A percentile compares a stretch with the other conserved stretches of the same genome.
Evolutionary conservation across 2,888 invertebrate species (phyloP).

Genomic region (Sinopyrophorus schimmeli): DNA sequence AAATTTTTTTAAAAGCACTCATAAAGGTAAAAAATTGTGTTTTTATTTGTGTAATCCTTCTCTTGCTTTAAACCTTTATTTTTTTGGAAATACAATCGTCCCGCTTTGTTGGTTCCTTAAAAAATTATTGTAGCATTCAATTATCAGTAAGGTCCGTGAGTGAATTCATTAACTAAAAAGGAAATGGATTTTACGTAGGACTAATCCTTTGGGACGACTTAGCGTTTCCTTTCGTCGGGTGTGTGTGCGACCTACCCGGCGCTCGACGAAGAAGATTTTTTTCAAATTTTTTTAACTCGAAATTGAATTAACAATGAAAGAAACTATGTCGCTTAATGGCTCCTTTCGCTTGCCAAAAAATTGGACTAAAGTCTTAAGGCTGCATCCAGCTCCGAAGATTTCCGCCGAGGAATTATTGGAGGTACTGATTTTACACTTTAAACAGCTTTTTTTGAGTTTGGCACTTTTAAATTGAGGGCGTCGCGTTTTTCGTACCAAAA

Average conservation of each 20-base stretch:
- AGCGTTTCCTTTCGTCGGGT: not conserved
- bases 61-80: too few species aligned
- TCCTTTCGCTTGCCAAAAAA: slow-evolving; percentile 53
- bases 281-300: not conserved
- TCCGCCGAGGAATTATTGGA: slow-evolving; percentile 54
- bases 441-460: too few species aligned
- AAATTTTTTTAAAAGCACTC: too few species aligned
- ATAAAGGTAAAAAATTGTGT: too few species aligned
- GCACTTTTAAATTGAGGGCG: too few species aligned
- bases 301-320: slow-evolving; percentile 21
- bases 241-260: not conserved
- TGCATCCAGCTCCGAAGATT: slow-evolving; percentile 49
- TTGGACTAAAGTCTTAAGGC: slow-evolving; percentile 55
- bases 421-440: slow-evolving; percentile 45
- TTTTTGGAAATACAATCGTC: too few species aligned
- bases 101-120: too few species aligned
- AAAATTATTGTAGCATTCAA: too few species aligned
- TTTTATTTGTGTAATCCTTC: too few species aligned
- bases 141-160: slow-evolving; percentile 1
- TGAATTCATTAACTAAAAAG: slow-evolving; percentile 9
- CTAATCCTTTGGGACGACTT: slow-evolving; percentile 7
- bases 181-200: slow-evolving; percentile 1
- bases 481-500: too few species aligned
- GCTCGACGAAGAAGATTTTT: slow-evolving; percentile 3
- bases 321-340: slow-evolving; percentile 46